phyloP scores from a whole-genome alignment of 2,797 vertebrate species.

The Nannoperca obscura region DNA sequence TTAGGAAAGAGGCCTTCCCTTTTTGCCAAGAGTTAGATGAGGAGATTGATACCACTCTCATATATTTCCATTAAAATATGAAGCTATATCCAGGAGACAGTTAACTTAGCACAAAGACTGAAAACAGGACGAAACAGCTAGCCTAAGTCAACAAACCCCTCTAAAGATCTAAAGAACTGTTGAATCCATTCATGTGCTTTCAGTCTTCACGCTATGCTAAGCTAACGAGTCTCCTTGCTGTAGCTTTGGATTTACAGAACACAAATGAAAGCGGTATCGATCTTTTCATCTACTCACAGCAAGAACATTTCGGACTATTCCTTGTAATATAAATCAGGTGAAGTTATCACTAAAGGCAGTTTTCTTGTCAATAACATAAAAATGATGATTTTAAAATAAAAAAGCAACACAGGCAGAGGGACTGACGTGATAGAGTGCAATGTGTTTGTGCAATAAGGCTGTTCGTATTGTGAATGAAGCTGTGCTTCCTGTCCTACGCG shows the following conservation, averaged over 20 bases:
- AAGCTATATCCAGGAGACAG: no score
- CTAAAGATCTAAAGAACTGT: background rate
- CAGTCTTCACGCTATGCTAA: background rate
- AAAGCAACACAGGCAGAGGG: background rate
- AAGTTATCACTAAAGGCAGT: background rate
- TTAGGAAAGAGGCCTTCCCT: background rate
- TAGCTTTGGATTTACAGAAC: no score
- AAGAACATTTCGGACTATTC: background rate
- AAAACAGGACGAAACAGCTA: no score
- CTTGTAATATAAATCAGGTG: background rate
- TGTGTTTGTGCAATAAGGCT: background rate
- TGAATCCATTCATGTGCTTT: background rate
- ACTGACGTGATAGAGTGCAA: conserved; percentile 11
- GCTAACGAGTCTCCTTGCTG: background rate
- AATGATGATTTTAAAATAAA: no score
- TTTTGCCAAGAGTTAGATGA: background rate
- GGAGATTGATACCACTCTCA: no score
- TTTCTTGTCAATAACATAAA: background rate
- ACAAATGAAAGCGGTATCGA: background rate
- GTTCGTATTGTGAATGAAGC: conserved; percentile 43
- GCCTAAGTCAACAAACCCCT: background rate
- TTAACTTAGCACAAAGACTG: conserved; percentile 1
- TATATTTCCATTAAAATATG: background rate
- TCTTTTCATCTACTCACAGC: background rate
- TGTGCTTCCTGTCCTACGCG: background rate